A percentile compares a stretch with the other conserved stretches of the same genome.
phyloP scores from a whole-genome alignment of 2,888 invertebrate genomes.

The Peribatodes rhomboidaria region DNA sequence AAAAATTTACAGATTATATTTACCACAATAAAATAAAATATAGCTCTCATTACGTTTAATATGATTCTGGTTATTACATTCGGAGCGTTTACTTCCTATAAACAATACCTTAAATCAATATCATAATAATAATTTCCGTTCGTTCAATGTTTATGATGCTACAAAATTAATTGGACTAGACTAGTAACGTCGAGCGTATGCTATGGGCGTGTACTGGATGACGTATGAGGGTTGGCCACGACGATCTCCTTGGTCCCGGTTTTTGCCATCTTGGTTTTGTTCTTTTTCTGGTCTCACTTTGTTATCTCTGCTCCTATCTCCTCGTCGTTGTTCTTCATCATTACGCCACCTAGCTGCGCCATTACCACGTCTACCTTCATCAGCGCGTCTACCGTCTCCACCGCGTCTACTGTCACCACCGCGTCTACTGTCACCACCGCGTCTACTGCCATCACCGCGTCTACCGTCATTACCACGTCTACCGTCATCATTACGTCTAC shows the following conservation, averaged over 20 bases:
- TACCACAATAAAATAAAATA: too few relatives aligned
- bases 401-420: neutral
- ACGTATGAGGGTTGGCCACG: constrained; percentile 24
- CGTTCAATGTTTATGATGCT: neutral
- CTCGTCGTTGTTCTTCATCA: constrained; percentile 2
- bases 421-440: neutral
- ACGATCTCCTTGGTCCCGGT: constrained; percentile 10
- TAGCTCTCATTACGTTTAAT: constrained; percentile 16
- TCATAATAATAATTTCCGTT: neutral
- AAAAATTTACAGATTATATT: too few relatives aligned
- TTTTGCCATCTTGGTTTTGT: constrained; percentile 14
- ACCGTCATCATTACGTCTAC: too few relatives aligned
- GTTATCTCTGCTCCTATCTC: constrained; percentile 5
- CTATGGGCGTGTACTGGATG: constrained; percentile 31
- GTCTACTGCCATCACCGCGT: too few relatives aligned
- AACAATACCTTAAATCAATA: neutral
- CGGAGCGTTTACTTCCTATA: constrained; percentile 12
- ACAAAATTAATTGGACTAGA: constrained; percentile 2
- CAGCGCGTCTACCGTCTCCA: neutral
- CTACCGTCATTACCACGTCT: too few relatives aligned
- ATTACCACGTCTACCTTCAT: neutral
- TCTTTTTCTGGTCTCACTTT: constrained; percentile 5
- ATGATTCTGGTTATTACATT: constrained; percentile 4
- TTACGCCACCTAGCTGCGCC: neutral
- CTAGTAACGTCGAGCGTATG: constrained; percentile 31